Base-by-base conservation (phyloP, 2,888 invertebrate genomes). In the Ophraella communa region DNA sequence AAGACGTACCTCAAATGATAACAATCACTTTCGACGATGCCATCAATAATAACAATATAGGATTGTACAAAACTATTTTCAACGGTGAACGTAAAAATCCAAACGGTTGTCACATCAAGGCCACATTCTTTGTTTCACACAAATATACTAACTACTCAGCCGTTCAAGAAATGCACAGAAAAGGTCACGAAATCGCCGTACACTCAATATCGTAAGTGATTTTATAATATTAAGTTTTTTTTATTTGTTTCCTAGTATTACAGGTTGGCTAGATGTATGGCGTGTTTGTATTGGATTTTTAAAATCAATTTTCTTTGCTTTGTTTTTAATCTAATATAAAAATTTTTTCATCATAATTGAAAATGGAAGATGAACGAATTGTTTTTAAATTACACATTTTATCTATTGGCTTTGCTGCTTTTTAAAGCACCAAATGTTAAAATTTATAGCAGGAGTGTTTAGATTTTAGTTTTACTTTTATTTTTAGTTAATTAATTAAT, bases 21-120 rank as follows among this genome's bases (percentile, higher is more conserved):
- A 95, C 94, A 63, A 92, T 96, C 79, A 95, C 95, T 55, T 96
- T 96, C 80, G 95, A 96, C 79, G 95, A 95, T 77, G 95, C 95
- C 77, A 94, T 96, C 83, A 96, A 96, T 83, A 95, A 95, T 83
- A 95, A 96, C 84, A 96, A 96, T 83, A 95, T 95, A 79, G 95
- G 94, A 75, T 84, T 96, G 55, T 96, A 95, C 87, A 93, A 93
- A 81, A 94, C 95, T 78, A 94, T 96, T 70, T 95, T 96, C 84
- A 93, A 91, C 81, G 90, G 91, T 65, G 91, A 92, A 76, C 89
- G 95, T 70, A 93, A 93, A 82, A 96, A 96, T 79, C 95, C 95
- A 56, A 96, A 96, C 79, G 95, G 95, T 66, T 96, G 95, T 82
- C 92, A 94, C 81, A 94, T 96, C 83, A 95, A 93, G 83, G 90